These are phyloP conservation scores for Achatina immaculata DNA, from an alignment of 1,140 invertebrate species.

Conservation along the genomic window DNA sequence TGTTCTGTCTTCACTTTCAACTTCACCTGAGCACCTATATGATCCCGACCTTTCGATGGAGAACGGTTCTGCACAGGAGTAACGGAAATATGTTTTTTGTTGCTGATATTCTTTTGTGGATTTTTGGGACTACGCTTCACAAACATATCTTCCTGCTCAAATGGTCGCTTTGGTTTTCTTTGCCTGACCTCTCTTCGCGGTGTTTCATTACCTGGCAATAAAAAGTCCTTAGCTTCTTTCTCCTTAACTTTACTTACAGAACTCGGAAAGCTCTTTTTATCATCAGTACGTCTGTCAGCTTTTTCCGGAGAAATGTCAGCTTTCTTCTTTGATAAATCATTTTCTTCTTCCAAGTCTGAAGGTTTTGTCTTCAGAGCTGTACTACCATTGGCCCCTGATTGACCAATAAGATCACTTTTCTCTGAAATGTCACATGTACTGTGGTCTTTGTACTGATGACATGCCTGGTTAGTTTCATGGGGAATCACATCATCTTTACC, in stretches of 20 bases:
- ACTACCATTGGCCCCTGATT: neutral
- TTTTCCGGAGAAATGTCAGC: neutral
- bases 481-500: neutral
- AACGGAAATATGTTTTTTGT: neutral
- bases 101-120: neutral
- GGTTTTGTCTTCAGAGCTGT: neutral
- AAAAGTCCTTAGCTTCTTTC: neutral
- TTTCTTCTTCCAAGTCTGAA: neutral
- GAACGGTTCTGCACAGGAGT: neutral
- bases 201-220: neutral
- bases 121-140: neutral
- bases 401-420: neutral
- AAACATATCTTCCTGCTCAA: constrained; percentile 29
- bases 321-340: neutral
- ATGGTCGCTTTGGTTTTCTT: constrained; percentile 36
- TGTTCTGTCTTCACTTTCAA: neutral
- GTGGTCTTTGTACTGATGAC: neutral
- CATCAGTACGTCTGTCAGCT: neutral
- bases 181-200: constrained; percentile 27
- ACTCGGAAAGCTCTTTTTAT: neutral
- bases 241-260: neutral
- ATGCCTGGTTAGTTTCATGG: neutral
- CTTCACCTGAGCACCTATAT: neutral
- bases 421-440: neutral
- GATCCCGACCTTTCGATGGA: neutral